Evolutionary conservation across 30 jellyfish, hydroid and myxozoan species (phyloP).

Genomic region (Clytia hemisphaerica): DNA sequence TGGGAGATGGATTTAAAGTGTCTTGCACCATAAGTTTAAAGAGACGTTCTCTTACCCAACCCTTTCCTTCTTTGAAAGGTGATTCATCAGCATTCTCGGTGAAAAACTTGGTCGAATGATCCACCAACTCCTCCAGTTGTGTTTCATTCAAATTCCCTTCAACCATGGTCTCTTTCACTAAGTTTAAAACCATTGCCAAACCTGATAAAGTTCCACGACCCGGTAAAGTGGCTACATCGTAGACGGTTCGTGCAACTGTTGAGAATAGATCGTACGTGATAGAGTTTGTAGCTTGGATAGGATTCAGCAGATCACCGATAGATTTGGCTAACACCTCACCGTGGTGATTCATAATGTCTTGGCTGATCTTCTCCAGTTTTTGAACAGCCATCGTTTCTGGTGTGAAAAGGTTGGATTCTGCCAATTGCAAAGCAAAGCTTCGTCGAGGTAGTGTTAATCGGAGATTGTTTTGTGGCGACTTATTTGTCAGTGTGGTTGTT

Average conservation of each 20-base stretch:
- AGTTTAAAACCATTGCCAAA: constrained; percentile 45
- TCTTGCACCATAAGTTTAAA: too few relatives aligned
- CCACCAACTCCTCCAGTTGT: constrained; percentile 60
- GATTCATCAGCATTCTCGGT: constrained; percentile 39
- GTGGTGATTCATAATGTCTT: constrained; percentile 49
- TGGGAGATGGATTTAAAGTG: too few relatives aligned
- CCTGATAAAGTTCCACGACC: constrained; percentile 38
- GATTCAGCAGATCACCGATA: constrained; percentile 37
- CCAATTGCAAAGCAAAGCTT: too few relatives aligned
- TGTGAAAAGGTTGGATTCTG: background rate
- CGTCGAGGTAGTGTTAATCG: too few relatives aligned
- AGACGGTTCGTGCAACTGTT: constrained; percentile 40
- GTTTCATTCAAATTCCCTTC: constrained; percentile 41
- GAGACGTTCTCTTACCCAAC: constrained; percentile 96
- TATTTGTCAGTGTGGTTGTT: too few relatives aligned
- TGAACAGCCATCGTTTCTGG: constrained; percentile 40
- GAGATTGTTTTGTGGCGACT: too few relatives aligned
- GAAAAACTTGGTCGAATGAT: constrained; percentile 47
- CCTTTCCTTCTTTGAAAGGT: constrained; percentile 52
- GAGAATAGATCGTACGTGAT: constrained; percentile 52
- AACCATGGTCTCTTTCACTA: constrained; percentile 47
- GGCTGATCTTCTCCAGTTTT: constrained; percentile 43
- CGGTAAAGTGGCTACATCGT: constrained; percentile 45
- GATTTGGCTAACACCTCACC: constrained; percentile 49
- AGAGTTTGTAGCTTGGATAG: constrained; percentile 34